Evolutionary conservation across 2,797 vertebrate genomes (phyloP).

Genomic region (Eremophila alpestris): DNA sequence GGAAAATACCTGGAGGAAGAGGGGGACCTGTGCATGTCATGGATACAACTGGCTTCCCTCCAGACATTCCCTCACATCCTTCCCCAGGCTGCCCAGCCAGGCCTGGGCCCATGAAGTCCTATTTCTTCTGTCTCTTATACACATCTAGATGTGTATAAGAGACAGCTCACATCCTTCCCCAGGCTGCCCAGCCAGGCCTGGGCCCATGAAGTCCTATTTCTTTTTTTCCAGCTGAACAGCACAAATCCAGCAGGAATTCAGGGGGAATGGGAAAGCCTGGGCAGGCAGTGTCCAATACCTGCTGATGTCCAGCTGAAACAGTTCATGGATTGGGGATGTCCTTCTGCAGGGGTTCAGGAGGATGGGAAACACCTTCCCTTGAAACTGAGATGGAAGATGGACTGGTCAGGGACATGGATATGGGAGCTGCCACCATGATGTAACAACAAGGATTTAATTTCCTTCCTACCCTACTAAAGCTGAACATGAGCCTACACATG

Average conservation of each 20-base stretch:
- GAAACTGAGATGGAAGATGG: not conserved
- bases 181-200: not conserved
- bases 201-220: not conserved
- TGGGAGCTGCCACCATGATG: rapidly evolving
- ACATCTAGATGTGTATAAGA: too few species aligned
- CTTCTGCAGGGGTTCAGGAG: not conserved
- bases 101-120: not conserved
- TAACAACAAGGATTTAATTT: not conserved
- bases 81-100: not conserved
- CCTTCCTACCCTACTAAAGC: not conserved
- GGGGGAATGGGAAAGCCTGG: not conserved
- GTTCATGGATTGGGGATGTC: not conserved
- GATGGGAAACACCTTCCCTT: not conserved
- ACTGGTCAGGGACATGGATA: not conserved
- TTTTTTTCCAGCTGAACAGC: not conserved
- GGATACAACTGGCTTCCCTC: not conserved
- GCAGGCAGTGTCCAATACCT: not conserved
- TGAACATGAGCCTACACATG: not conserved
- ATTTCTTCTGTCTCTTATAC: too few species aligned
- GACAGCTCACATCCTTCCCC: not conserved
- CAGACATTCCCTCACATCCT: not conserved
- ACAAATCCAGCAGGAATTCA: not conserved
- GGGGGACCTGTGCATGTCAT: rapidly evolving
- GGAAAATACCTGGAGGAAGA: not conserved
- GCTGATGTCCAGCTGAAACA: not conserved